Base-by-base conservation (phyloP, 2,113 vertebrate species). In the Entelurus aequoreus region DNA sequence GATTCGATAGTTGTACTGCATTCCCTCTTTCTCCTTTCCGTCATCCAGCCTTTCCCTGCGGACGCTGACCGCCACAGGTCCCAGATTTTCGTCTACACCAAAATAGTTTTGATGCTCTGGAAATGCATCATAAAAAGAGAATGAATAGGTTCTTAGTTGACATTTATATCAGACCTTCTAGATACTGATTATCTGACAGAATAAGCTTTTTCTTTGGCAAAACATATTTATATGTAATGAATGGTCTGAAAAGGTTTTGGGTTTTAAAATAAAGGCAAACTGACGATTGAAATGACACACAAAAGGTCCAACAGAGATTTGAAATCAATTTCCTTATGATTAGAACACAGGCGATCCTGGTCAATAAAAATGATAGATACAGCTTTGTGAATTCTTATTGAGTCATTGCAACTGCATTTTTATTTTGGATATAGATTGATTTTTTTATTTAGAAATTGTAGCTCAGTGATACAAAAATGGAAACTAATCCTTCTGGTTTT, bases 31-130 rank as follows among this genome's bases (percentile, higher is more conserved):
- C 71, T 99, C 96, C 78, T 92, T 97, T n/a, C 87, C 87, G 9
- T 98, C 97, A 48, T 99, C 97, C 63, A 94, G 89, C 75, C 89
- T 94, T 81, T 99, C 97, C 68, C 97, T 91, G 54, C 97, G 92
- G 76, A 99, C 81, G 76, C 97, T 98, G 57, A 99, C 88, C 0
- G 95, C 97, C 78, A 99, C 95, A 0, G 97, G 97, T 48, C 97
- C 97, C 56, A 99, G 91, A 85, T 93, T 92, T 66, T 98, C 97
- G 75, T 99, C 97, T 36, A 94, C 90, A 42, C 96, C 97, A 50
- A 99, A 98, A 83, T 98, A 99, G 89, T 97, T 99, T 78, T 99
- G 97, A 87, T 99, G 97, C 16, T 98, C 96, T 95, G 85, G 42
- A 69, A 36, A 38, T 42, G 10, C 14, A 57, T 52, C 49, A 50